Percentiles rank a stretch among this genome's conserved stretches.
Conservation (phyloP, 2,113 vertebrate species). For the Fregetta grallaria region DNA sequence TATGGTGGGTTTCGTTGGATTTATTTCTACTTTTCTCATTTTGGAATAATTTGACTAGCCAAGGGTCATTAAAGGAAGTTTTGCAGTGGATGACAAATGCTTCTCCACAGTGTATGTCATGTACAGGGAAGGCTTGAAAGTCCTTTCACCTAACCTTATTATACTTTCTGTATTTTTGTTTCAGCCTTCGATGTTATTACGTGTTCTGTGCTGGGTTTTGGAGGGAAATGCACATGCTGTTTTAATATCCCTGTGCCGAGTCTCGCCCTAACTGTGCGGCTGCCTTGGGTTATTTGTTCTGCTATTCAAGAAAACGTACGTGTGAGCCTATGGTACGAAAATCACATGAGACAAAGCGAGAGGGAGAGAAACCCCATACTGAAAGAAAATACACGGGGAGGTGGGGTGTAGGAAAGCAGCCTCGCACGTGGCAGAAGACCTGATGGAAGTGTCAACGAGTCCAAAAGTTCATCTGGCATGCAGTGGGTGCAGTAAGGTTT, state of each 20-base stretch:
- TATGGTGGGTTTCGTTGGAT: background rate
- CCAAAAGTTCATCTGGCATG: background rate
- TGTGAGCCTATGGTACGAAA: background rate
- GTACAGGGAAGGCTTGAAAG: background rate
- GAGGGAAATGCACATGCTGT: background rate
- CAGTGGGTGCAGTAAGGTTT: background rate
- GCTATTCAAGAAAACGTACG: background rate
- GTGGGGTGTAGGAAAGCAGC: background rate
- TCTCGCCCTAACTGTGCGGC: background rate
- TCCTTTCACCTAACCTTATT: background rate
- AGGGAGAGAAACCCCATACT: background rate
- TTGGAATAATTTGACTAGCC: background rate
- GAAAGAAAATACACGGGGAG: background rate
- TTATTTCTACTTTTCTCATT: slow-evolving; percentile 11
- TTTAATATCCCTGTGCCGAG: background rate
- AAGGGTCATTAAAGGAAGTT: background rate
- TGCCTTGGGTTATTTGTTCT: background rate
- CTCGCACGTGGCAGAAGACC: background rate
- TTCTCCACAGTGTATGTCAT: background rate
- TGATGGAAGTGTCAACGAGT: background rate
- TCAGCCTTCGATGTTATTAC: background rate
- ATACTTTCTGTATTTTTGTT: background rate
- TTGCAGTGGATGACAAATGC: background rate
- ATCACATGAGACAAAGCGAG: background rate
- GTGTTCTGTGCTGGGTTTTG: background rate